Evolutionary conservation across 2,888 invertebrate species (phyloP).

Genomic region (Plutella xylostella): DNA sequence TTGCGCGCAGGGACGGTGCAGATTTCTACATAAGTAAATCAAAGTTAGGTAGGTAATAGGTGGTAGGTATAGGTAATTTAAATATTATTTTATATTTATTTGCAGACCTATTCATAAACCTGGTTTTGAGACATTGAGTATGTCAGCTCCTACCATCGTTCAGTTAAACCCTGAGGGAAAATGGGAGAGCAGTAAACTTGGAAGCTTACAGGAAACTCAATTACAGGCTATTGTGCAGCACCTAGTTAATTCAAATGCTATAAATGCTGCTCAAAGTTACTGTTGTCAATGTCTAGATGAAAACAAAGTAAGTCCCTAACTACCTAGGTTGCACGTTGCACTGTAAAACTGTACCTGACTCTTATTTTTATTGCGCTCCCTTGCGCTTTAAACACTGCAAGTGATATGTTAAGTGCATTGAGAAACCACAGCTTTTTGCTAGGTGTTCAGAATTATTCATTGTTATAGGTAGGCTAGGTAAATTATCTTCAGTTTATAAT

Average conservation of each 20-base stretch:
- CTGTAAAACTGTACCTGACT: no score
- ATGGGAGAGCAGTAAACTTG: conserved; percentile 44
- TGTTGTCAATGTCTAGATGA: conserved; percentile 45
- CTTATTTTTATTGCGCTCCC: no score
- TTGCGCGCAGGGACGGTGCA: no score
- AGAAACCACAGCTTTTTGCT: no score
- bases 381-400: not conserved
- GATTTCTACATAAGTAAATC: no score
- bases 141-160: conserved; percentile 37
- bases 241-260: conserved; percentile 37
- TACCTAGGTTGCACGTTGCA: not conserved
- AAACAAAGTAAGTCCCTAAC: conserved; percentile 26
- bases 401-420: not conserved
- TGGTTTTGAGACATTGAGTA: conserved; percentile 36
- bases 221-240: conserved; percentile 41
- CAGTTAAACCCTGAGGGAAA: conserved; percentile 51
- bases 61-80: not conserved
- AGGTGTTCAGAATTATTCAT: no score
- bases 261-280: conserved; percentile 48
- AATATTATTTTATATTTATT: not conserved
- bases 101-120: conserved; percentile 35
- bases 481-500: not conserved
- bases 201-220: conserved; percentile 37
- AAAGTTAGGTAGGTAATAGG: no score
- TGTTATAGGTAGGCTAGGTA: no score